A percentile compares a stretch with the other conserved stretches of the same genome.
phyloP scores from a whole-genome alignment of 2,888 invertebrate species.

The Tethea ocularis region DNA sequence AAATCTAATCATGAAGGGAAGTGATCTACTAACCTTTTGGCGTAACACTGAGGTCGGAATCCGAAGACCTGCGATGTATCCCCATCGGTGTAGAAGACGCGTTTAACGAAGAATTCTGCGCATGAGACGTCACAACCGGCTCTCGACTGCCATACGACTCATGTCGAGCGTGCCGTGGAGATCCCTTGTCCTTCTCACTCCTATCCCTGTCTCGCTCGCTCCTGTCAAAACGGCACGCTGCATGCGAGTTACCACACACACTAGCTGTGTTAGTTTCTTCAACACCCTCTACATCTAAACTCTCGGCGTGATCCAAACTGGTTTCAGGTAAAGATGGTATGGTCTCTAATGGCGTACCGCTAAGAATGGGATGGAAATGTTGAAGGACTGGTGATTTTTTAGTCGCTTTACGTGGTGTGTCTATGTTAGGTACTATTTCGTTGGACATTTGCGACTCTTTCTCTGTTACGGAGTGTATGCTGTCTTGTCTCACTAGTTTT shows the following conservation, averaged over 20 bases:
- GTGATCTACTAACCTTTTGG: slow-evolving; percentile 89
- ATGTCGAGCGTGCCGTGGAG: slow-evolving; percentile 80
- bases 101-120: slow-evolving; percentile 66
- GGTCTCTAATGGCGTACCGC: slow-evolving; percentile 68
- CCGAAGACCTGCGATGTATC: slow-evolving; percentile 93
- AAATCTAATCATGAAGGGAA: background rate
- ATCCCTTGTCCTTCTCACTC: slow-evolving; percentile 62
- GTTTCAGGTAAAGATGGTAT: slow-evolving; percentile 73
- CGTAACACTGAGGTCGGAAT: slow-evolving; percentile 96
- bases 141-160: slow-evolving; percentile 82
- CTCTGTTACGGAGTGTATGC: slow-evolving; percentile 60
- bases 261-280: slow-evolving; percentile 72
- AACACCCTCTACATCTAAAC: slow-evolving; percentile 61
- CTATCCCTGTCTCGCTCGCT: slow-evolving; percentile 63
- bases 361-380: slow-evolving; percentile 68
- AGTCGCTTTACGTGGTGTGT: slow-evolving; percentile 50
- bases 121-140: slow-evolving; percentile 45
- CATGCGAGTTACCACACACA: slow-evolving; percentile 83
- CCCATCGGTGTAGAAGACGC: slow-evolving; percentile 78
- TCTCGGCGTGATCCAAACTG: slow-evolving; percentile 60
- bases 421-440: slow-evolving; percentile 46
- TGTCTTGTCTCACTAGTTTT: slow-evolving; percentile 67
- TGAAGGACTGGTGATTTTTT: slow-evolving; percentile 57
- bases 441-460: slow-evolving; percentile 66
- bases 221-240: slow-evolving; percentile 79